These are phyloP conservation scores for Neolamprologus sp. DNA, from an alignment of 2,113 vertebrate genomes.

Conservation along the genomic window DNA sequence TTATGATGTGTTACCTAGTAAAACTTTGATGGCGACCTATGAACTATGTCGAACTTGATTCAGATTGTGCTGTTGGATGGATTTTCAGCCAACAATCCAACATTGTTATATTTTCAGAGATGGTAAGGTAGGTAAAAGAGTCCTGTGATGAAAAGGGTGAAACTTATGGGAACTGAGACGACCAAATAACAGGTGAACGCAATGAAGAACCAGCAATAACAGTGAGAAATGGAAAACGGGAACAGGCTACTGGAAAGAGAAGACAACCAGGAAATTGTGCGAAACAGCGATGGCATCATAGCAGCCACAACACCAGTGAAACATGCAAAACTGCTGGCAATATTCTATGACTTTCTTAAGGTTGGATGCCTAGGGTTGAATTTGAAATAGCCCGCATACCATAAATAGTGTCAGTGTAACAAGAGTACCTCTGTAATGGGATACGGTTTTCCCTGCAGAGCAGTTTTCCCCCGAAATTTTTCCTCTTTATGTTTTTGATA, in stretches of 20 bases:
- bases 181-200: not conserved
- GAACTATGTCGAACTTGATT: not conserved
- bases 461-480: not conserved
- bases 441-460: not conserved
- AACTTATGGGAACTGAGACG: not conserved
- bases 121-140: not conserved
- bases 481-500: not conserved
- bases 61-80: not conserved
- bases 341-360: not conserved
- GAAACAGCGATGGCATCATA: not conserved
- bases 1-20: not conserved
- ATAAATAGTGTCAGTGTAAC: not conserved
- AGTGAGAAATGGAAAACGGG: not conserved
- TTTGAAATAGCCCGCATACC: not conserved
- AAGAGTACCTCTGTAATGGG: not conserved
- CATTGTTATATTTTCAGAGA: not conserved
- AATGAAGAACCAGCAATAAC: not conserved
- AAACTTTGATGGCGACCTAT: not conserved
- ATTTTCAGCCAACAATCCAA: not conserved
- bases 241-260: not conserved
- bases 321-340: not conserved
- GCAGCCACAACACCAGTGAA: not conserved
- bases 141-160: not conserved
- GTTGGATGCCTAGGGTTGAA: not conserved
- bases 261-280: not conserved